Evolutionary conservation across 2,113 vertebrate genomes (phyloP).

Genomic region (Tretioscincus oriximinensis): DNA sequence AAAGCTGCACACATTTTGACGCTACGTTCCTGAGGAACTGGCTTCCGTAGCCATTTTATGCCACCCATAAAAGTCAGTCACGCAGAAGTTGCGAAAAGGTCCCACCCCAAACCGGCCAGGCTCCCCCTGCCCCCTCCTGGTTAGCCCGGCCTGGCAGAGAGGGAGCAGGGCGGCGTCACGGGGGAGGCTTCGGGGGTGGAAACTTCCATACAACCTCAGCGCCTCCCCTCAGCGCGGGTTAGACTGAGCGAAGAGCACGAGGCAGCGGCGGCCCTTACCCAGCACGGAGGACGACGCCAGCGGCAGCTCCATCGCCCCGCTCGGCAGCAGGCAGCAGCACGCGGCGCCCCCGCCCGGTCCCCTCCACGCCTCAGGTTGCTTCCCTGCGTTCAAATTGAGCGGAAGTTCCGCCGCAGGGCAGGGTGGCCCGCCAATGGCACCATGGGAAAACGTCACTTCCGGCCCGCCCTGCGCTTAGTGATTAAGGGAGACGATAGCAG

Average conservation of each 20-base stretch:
- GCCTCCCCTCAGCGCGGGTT: neutral
- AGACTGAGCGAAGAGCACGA: neutral
- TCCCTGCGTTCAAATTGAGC: slow-evolving; percentile 50
- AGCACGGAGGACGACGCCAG: slow-evolving; percentile 27
- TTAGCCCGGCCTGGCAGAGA: neutral
- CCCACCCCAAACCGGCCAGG: too few relatives aligned
- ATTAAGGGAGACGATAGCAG: too few relatives aligned
- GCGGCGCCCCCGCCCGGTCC: rapidly evolving
- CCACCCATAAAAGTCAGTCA: too few relatives aligned
- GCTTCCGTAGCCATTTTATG: too few relatives aligned
- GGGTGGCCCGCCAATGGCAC: slow-evolving; percentile 4
- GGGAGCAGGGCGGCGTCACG: neutral
- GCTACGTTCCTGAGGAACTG: too few relatives aligned
- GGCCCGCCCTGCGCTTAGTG: neutral
- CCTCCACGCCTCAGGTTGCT: too few relatives aligned
- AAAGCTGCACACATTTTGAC: too few relatives aligned
- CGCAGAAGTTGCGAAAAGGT: too few relatives aligned
- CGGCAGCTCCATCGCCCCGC: slow-evolving; percentile 58
- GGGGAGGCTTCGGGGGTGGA: too few relatives aligned
- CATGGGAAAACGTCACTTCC: neutral
- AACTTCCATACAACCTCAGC: too few relatives aligned
- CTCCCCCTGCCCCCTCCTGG: too few relatives aligned
- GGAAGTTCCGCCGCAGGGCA: slow-evolving; percentile 53
- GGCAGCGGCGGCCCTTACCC: slow-evolving; percentile 54
- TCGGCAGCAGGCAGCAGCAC: rapidly evolving